phyloP scores from a whole-genome alignment of 2,888 invertebrate species.

The Heteropelma amictum region DNA sequence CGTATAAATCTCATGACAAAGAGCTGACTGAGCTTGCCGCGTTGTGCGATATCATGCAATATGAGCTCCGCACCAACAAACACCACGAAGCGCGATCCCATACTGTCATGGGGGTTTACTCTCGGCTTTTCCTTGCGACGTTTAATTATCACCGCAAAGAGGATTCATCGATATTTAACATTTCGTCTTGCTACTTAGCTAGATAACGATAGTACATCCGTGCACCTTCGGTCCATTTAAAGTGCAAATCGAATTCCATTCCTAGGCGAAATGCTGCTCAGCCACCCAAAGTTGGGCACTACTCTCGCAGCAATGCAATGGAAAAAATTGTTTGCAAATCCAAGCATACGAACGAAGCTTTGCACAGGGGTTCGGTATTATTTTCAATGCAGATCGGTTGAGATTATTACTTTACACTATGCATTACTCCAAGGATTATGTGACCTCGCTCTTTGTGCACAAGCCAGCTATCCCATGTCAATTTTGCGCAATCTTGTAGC shows the following conservation, averaged over 20 bases:
- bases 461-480: constrained; percentile 18
- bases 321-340: too few relatives aligned
- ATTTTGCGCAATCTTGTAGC: constrained; percentile 41
- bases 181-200: not conserved
- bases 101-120: not conserved
- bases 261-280: too few relatives aligned
- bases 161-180: not conserved
- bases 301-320: too few relatives aligned
- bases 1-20: constrained; percentile 69
- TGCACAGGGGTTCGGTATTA: not conserved
- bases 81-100: constrained; percentile 33
- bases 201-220: not conserved
- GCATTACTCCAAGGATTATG: constrained; percentile 19
- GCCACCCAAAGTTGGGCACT: too few relatives aligned
- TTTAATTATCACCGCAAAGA: constrained; percentile 1
- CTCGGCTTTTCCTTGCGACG: not conserved
- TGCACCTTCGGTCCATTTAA: not conserved
- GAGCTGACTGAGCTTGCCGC: constrained; percentile 60
- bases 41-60: constrained; percentile 1
- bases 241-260: too few relatives aligned
- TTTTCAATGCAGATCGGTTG: not conserved
- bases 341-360: too few relatives aligned
- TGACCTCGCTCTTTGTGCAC: constrained; percentile 12
- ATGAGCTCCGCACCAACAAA: constrained; percentile 19
- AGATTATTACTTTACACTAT: not conserved